Conservation (phyloP, 2,797 vertebrate genomes). For the Sylvilagus floridanus region DNA sequence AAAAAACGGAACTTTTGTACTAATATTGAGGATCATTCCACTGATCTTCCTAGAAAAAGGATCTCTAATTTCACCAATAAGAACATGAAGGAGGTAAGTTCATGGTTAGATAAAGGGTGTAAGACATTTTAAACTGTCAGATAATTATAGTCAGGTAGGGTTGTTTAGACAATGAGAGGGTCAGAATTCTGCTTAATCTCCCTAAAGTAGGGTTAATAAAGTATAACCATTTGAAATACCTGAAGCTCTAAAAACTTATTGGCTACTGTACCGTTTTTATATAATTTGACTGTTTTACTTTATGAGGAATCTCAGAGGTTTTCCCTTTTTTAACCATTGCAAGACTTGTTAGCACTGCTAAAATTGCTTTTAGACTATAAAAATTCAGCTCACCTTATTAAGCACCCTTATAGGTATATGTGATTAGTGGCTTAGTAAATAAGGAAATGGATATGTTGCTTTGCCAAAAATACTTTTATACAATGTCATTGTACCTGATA, state of each 20-base stretch:
- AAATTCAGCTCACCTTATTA: slow-evolving; percentile 47
- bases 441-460: neutral
- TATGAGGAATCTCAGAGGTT: slow-evolving; percentile 30
- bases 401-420: neutral
- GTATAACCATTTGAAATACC: slow-evolving; percentile 10
- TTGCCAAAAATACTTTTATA: neutral
- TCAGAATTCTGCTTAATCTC: slow-evolving; percentile 29
- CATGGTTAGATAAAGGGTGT: neutral
- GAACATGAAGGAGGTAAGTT: slow-evolving; percentile 92
- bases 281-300: slow-evolving; percentile 58
- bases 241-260: slow-evolving; percentile 54
- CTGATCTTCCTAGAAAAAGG: slow-evolving; percentile 89
- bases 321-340: slow-evolving; percentile 40
- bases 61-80: slow-evolving; percentile 88
- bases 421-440: slow-evolving; percentile 37
- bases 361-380: slow-evolving; percentile 64
- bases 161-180: neutral
- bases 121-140: slow-evolving; percentile 26
- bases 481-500: neutral
- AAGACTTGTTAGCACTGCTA: slow-evolving; percentile 38
- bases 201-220: slow-evolving; percentile 48
- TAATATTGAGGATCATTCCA: slow-evolving; percentile 84
- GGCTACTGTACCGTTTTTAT: slow-evolving; percentile 24
- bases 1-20: slow-evolving; percentile 87
- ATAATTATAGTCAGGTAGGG: neutral